These are phyloP conservation scores for Anas platyrhynchos DNA, from an alignment of 2,113 vertebrate species.

Conservation along the genomic window DNA sequence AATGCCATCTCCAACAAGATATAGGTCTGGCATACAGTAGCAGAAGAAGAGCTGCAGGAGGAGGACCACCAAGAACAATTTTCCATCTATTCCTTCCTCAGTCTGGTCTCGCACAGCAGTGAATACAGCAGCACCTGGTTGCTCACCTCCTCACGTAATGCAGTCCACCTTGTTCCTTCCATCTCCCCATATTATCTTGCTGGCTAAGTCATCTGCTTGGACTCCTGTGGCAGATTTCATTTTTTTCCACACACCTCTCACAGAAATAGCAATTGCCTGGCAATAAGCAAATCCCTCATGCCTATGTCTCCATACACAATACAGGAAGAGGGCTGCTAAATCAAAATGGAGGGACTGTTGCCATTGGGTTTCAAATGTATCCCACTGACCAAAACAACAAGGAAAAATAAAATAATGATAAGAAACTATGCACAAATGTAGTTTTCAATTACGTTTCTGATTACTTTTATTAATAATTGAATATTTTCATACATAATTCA, in stretches of 20 bases:
- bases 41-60: neutral
- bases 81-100: neutral
- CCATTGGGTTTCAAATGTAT: neutral
- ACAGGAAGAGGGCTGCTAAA: neutral
- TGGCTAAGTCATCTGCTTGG: neutral
- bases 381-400: neutral
- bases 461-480: conserved; percentile 33
- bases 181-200: neutral
- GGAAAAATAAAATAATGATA: neutral
- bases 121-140: neutral
- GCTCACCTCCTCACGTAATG: neutral
- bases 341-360: neutral
- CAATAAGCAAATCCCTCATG: neutral
- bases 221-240: neutral
- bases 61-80: neutral
- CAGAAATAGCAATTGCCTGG: neutral
- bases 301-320: neutral
- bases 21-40: too few species aligned
- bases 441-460: neutral
- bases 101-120: too few species aligned
- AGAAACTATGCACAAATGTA: neutral
- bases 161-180: neutral
- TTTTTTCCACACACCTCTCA: neutral
- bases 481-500: conserved; percentile 18
- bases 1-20: neutral